A percentile compares a stretch with the other conserved stretches of the same genome.
Evolutionary conservation across 2,797 vertebrate genomes (phyloP).

Genomic region (Dallia pectoralis): DNA sequence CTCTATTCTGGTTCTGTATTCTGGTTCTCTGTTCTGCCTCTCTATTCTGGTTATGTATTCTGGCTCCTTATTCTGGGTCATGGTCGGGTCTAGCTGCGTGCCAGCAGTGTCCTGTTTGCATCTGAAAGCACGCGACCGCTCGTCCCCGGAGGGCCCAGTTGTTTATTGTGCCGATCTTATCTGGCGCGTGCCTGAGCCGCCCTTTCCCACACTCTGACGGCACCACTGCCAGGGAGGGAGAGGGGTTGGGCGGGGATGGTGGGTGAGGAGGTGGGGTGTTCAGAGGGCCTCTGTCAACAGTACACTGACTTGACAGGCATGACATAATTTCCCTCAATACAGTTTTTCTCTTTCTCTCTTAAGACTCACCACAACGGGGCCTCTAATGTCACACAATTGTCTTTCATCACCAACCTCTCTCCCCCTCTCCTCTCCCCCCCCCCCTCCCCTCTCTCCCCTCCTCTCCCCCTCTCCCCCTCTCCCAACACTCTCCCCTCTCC

Average conservation of each 20-base stretch:
- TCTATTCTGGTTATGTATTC: no score
- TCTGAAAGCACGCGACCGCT: constrained; percentile 59
- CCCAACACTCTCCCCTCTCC: constrained; percentile 51
- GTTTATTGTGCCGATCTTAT: constrained; percentile 78
- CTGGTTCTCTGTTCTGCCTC: no score
- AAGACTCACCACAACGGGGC: constrained; percentile 68
- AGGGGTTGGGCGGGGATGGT: no score
- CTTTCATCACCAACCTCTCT: constrained; percentile 55
- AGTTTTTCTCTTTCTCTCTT: constrained; percentile 77
- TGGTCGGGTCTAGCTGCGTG: constrained; percentile 49
- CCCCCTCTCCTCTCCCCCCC: constrained; percentile 15
- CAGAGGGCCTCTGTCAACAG: constrained; percentile 74
- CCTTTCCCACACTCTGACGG: constrained; percentile 88
- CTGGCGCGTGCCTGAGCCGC: constrained; percentile 83
- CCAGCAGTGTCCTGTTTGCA: constrained; percentile 76
- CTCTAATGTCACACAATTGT: constrained; percentile 62
- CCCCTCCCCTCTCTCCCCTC: constrained; percentile 41
- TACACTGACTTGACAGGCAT: constrained; percentile 80
- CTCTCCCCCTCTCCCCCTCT: constrained; percentile 28
- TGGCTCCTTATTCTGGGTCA: no score
- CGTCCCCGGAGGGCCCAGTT: constrained; percentile 75
- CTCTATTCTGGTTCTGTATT: no score
- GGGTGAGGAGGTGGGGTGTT: constrained; percentile 39
- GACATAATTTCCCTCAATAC: constrained; percentile 81
- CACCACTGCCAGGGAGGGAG: constrained; percentile 72